Evolutionary conservation across 2,113 vertebrate species (phyloP), one percentile per base, ranked within the genome.

Genomic region (Gyps fulvus): DNA sequence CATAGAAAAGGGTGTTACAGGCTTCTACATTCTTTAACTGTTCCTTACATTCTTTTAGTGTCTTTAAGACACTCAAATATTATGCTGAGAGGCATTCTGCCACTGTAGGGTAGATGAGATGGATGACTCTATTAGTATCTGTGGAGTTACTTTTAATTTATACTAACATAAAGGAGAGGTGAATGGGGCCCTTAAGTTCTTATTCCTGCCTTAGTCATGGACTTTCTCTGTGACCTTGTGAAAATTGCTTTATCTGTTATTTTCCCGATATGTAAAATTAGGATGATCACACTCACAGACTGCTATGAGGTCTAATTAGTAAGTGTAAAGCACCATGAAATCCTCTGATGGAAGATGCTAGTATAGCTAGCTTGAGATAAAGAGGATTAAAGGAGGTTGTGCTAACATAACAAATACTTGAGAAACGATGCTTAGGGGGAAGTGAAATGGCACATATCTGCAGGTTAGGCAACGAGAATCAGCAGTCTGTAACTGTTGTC

Each of bases 81-180:
- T 86, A 84, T 84, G 43, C 59, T 92, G 61, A 70, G 47, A 17
- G 16, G 69, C 36, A 25, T 92, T 84, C 77, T 92, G 57, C 65
- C 58, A 57, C 72, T 7, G 1, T 62, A 81, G 81, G 36, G 40
- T 77, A 42, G 87, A 70, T 31, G 78, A 94, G 70, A 65, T 93
- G 43, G 49, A 90, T 82, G 31, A 85, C 49, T 74, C 80, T 76
- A 85, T 95, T 94, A 95, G 36, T 91, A 45, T 91, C 92, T 55
- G 16, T 50, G 76, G 76, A 90, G 83, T 81, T 96, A 85, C 45
- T 95, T 70, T 91, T 90, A 87, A 95, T 97, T 95, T 90, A 66
- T 87, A 49, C 34, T 42, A 65, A 16, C 71, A 95, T 86, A 91
- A 95, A 93, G 58, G 26, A 89, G 87, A 88, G 62, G 58, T 90